phyloP scores from a whole-genome alignment of 2,113 vertebrate species.

The Pipa parva region DNA sequence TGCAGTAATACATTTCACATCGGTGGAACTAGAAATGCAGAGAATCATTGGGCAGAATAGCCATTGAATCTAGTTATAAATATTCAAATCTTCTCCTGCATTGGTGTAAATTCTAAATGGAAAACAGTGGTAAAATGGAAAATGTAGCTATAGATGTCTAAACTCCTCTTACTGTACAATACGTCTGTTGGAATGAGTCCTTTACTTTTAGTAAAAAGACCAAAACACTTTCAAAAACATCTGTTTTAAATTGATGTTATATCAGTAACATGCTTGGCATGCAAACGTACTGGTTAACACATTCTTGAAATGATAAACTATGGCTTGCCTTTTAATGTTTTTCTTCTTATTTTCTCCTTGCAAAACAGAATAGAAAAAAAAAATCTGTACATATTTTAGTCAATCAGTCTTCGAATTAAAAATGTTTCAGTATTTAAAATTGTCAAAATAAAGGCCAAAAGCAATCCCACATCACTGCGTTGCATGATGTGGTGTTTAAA shows the following conservation, averaged over 20 bases:
- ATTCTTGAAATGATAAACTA: conserved; percentile 1
- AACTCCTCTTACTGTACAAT: too few species aligned
- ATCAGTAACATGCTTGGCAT: neutral
- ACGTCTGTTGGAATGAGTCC: too few species aligned
- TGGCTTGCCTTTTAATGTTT: conserved; percentile 26
- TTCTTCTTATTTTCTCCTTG: conserved; percentile 17
- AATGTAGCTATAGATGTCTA: too few species aligned
- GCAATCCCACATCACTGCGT: conserved; percentile 40
- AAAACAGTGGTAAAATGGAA: too few species aligned
- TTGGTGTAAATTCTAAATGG: too few species aligned
- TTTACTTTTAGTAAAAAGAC: too few species aligned
- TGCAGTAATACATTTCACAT: too few species aligned
- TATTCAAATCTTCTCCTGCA: too few species aligned
- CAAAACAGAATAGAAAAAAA: conserved; percentile 12
- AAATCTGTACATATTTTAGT: conserved; percentile 25
- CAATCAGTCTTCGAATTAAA: neutral
- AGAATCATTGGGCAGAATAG: too few species aligned
- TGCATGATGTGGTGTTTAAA: conserved; percentile 68
- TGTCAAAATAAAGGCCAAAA: neutral
- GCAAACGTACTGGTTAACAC: neutral
- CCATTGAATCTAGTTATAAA: too few species aligned
- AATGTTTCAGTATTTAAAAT: neutral
- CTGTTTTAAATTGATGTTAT: neutral
- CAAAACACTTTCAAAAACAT: neutral
- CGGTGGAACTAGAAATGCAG: too few species aligned